phyloP scores from a whole-genome alignment of 2,113 vertebrate genomes.

The Macroglossus sobrinus region DNA sequence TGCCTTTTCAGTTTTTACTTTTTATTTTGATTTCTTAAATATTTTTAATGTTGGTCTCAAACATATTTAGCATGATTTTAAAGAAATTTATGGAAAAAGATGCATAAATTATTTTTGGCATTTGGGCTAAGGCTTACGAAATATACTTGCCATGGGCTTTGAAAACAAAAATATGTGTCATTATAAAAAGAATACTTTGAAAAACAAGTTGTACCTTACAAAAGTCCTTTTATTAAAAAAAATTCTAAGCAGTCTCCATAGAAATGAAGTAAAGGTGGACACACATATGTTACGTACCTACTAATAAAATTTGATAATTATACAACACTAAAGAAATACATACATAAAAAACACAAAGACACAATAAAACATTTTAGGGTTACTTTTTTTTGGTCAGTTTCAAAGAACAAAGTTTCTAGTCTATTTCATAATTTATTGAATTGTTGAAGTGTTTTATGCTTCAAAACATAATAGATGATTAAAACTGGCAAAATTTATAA shows the following conservation, averaged over 20 bases:
- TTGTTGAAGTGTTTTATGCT: not conserved
- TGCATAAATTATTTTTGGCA: not conserved
- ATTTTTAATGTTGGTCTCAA: not conserved
- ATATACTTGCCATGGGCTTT: not conserved
- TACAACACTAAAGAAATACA: not conserved
- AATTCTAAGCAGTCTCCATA: not conserved
- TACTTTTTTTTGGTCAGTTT: not conserved
- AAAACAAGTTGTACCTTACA: not conserved
- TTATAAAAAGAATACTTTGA: not conserved
- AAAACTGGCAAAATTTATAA: not conserved
- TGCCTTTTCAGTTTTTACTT: constrained; percentile 1
- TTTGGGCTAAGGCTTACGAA: not conserved
- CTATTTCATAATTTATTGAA: not conserved
- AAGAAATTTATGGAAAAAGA: constrained; percentile 3
- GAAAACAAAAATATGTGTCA: not conserved
- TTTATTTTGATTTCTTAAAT: constrained; percentile 13
- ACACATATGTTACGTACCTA: not conserved
- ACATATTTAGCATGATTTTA: not conserved
- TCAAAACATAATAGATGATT: not conserved
- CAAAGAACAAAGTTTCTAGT: not conserved
- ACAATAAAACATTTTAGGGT: not conserved
- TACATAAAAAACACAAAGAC: not conserved
- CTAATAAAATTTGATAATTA: not conserved
- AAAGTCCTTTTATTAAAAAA: not conserved
- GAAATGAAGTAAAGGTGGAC: not conserved